Evolutionary conservation across 2,113 vertebrate genomes (phyloP).

Genomic region (Oryzias javanicus): DNA sequence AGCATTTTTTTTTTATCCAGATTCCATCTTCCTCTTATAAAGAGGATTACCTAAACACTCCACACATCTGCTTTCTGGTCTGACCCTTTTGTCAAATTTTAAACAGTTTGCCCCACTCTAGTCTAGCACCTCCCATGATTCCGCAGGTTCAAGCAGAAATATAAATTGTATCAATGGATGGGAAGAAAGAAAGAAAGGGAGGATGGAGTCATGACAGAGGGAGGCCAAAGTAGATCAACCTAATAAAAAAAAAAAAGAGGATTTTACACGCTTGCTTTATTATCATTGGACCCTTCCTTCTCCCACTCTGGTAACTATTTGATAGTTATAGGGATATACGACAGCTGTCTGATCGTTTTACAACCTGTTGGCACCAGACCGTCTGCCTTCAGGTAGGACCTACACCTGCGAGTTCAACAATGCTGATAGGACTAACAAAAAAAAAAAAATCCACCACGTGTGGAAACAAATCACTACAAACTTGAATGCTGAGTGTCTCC

Average conservation of each 20-base stretch:
- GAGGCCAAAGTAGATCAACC: constrained; percentile 32
- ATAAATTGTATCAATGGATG: too few relatives aligned
- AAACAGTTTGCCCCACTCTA: too few relatives aligned
- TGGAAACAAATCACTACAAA: constrained; percentile 12
- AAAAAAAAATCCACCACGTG: constrained; percentile 17
- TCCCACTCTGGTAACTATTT: constrained; percentile 48
- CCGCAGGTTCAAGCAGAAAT: too few relatives aligned
- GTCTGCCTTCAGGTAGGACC: constrained; percentile 67
- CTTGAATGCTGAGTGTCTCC: constrained; percentile 22
- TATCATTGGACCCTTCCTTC: not conserved
- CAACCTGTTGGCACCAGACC: constrained; percentile 70
- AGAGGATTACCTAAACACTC: too few relatives aligned
- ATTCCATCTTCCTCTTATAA: too few relatives aligned
- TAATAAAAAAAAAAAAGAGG: constrained; percentile 15
- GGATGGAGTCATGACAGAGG: not conserved
- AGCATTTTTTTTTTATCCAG: too few relatives aligned
- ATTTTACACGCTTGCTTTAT: constrained; percentile 27
- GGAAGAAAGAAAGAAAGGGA: too few relatives aligned
- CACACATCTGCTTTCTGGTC: too few relatives aligned
- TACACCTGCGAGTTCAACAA: constrained; percentile 54
- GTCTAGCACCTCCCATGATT: too few relatives aligned
- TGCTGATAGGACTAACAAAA: constrained; percentile 24
- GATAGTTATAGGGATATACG: constrained; percentile 53
- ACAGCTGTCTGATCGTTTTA: constrained; percentile 68
- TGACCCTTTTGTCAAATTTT: too few relatives aligned